Evolutionary conservation across 2,113 vertebrate genomes (phyloP).

Genomic region (Mastomys coucha): DNA sequence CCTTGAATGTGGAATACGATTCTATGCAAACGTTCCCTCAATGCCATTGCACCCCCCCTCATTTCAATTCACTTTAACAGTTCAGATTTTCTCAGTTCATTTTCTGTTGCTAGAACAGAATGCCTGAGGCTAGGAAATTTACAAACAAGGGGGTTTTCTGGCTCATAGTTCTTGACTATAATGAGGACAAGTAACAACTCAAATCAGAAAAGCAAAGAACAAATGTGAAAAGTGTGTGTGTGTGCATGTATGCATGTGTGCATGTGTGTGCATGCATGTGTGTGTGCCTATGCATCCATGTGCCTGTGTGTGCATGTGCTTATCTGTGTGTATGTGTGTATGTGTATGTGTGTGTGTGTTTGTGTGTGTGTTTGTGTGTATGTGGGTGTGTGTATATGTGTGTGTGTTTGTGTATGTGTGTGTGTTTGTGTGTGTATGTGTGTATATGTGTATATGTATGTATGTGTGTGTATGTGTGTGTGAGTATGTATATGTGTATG

Average conservation of each 20-base stretch:
- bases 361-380: background rate
- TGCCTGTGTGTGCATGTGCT: background rate
- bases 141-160: background rate
- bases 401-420: background rate
- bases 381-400: background rate
- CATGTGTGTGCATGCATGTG: too few relatives aligned
- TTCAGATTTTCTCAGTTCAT: background rate
- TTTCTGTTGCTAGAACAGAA: background rate
- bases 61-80: background rate
- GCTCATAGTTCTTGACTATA: background rate
- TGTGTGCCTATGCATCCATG: too few relatives aligned
- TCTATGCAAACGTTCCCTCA: background rate
- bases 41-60: background rate
- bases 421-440: background rate
- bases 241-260: background rate
- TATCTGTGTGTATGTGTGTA: background rate
- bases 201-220: background rate
- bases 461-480: too few relatives aligned
- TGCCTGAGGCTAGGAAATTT: background rate
- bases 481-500: too few relatives aligned
- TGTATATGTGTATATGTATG: too few relatives aligned
- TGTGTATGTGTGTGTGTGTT: background rate
- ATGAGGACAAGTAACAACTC: background rate
- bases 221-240: background rate
- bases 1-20: background rate